Evolutionary conservation across 2,888 invertebrate species (phyloP), one percentile per base, ranked within the genome.

Genomic region (Eupelmus urozonus): DNA sequence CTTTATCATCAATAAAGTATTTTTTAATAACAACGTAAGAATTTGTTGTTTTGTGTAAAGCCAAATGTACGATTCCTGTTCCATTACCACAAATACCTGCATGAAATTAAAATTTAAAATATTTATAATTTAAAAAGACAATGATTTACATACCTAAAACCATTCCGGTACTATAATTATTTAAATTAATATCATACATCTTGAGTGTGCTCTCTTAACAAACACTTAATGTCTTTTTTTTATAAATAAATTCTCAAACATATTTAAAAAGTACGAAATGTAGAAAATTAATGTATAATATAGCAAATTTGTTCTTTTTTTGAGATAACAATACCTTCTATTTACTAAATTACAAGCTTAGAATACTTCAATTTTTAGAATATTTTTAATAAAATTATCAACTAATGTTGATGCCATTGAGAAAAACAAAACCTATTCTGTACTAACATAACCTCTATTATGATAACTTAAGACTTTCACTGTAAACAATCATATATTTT

Each of bases 11-110:
- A 88, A 96, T 92, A 85, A 94, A 93, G 89, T 94, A 95, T 85
- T 94, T 93, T 86, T 96, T 96, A 42, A 96, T 90, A 2, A 95
- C 94, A 73, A 96, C 93, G 90, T 93, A 92, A 81, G 93, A 92
- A 76, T 93, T 92, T 69, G 92, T 93, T 9, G 93, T 92, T 80
- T 92, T 91, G 88, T 94, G 94, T 81, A 93, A 91, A 16, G 94
- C 95, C 65, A 95, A 92, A 86, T 94, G 94, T 25, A 96, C 94
- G 1, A 93, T 92, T 11, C 94, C 94, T 80, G 92, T 91, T 65
- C 93, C 93, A 84, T 94, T 93, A 87, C 93, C 94, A 85, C 95
- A 94, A 85, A 93, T 92, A 0, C 94, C 93, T 85, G 94, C 1
- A 77, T 13, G n/a, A 29, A 25, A 51, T 18, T 23, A 13, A 53